Evolutionary conservation across 2,888 invertebrate genomes (phyloP), one percentile per base, ranked within the genome.

Genomic region (Pristionchus maxplancki): DNA sequence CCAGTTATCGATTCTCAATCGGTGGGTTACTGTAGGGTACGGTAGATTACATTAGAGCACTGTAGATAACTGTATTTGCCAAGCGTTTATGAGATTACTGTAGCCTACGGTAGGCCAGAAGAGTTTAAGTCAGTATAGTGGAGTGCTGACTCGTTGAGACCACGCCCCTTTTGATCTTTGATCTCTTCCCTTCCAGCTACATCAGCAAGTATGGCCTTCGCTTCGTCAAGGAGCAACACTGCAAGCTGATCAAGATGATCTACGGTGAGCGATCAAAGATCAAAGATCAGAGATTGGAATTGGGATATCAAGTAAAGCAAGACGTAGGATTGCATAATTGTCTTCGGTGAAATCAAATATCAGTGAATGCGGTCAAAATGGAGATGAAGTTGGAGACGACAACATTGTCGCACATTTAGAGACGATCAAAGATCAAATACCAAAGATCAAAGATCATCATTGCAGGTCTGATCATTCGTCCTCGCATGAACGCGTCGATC

Each of bases 121-220:
- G 44, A 44, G 44, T 44, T n/a, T n/a, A n/a, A n/a, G n/a, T n/a
- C n/a, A n/a, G n/a, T n/a, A n/a, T n/a, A n/a, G n/a, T n/a, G n/a
- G n/a, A n/a, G n/a, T n/a, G n/a, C n/a, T n/a, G 44, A 48, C 44
- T 53, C 3, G 53, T 53, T 53, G 44, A n/a, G n/a, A n/a, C n/a
- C 53, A 53, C 15, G 11, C 53, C 6, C 3, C 24, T 8, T n/a
- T n/a, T 58, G 58, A 58, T 58, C 58, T n/a, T 58, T 58, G n/a
- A 58, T 24, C 24, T 58, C 24, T 58, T 20, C 3, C 20, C 2
- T 87, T 87, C 20, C 89, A 90, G 90, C 34, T 89, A 90, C 87
- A 82, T 91, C 44, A 58, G 89, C 53, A 86, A 88, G 37, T 91
- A 90, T 78, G 91, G 91, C 0, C 84, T 90, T 37, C 88, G 91